Conservation (phyloP, 2,113 vertebrate species). For the Morone saxatilis region DNA sequence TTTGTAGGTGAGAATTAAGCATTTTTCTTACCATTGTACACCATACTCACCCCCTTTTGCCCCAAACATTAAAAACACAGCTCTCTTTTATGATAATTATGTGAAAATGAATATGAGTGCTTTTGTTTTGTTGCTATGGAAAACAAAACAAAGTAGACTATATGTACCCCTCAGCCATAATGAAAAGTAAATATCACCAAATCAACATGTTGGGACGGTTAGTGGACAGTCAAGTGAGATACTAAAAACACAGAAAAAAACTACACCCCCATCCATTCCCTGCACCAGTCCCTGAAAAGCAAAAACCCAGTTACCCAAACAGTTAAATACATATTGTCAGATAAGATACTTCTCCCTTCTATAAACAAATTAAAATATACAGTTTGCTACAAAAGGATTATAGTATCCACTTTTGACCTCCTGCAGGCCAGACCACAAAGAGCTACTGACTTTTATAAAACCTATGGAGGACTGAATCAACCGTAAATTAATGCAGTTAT, state of each 20-base stretch:
- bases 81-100: not conserved
- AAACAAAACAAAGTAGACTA: no score
- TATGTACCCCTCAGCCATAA: not conserved
- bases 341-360: conserved; percentile 25
- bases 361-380: conserved; percentile 28
- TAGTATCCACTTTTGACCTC: conserved; percentile 3
- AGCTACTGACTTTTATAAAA: not conserved
- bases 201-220: not conserved
- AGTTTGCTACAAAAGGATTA: conserved; percentile 16
- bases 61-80: not conserved
- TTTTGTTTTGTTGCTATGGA: not conserved
- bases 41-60: not conserved
- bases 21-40: not conserved
- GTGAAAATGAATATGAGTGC: conserved; percentile 1
- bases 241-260: conserved; percentile 12
- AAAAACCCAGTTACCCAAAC: conserved; percentile 9
- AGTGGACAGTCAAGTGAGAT: conserved; percentile 6
- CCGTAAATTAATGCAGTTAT: conserved; percentile 20
- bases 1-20: not conserved
- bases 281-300: not conserved
- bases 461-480: conserved; percentile 16
- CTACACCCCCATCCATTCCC: not conserved
- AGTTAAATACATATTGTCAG: conserved; percentile 36
- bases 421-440: conserved; percentile 5
- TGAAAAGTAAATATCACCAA: conserved; percentile 9